Base-by-base conservation (phyloP, 2,888 invertebrate genomes). In the Himalopsyche tibetana region DNA sequence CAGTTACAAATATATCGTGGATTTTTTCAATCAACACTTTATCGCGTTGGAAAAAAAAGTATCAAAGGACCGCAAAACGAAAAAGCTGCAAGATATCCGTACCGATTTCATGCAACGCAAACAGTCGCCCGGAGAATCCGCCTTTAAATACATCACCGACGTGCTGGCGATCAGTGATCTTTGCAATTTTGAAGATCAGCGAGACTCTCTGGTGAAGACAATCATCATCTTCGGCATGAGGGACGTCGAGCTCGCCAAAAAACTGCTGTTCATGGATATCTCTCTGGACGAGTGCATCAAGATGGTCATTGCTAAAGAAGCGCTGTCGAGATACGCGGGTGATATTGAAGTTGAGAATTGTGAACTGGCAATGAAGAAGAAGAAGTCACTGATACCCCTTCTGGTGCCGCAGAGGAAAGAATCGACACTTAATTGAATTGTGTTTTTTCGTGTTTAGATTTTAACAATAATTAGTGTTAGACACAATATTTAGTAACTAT, bases 211-310 rank as follows among this genome's bases (percentile, higher is more conserved):
- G 19, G 63, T 63, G 19, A 63, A 63, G 19, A 63, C 63, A 2
- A 63, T 63, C 63, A 63, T 63, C 63, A 63, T 63, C n/a, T 63
- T 63, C 63, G 63, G 63, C 8, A 63, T 63, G 63, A 63, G 63
- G 11, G 63, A 63, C 28, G 63, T 63, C 2, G 63, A 63, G 19
- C 63, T 63, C 19, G 63, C 63, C 8, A 63, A 63, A 28, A 63
- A 63, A 63, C n/a, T 63, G 63, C 63, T 63, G 9, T 63, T n/a
- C 19, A 63, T 63, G 63, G 63, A 63, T 19, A 63, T 63, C 63
- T 19, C 63, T 6, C 63, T 63, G 2, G 63, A 63, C 63, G 63
- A 63, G 11, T 63, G 63, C 63, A 63, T 63, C 63, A 63, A 63
- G 63, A 63, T 63, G 63, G 63, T 63, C 28, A 63, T 63, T 11